Base-by-base conservation (phyloP, 2,113 vertebrate genomes). In the Loxodonta africana region DNA sequence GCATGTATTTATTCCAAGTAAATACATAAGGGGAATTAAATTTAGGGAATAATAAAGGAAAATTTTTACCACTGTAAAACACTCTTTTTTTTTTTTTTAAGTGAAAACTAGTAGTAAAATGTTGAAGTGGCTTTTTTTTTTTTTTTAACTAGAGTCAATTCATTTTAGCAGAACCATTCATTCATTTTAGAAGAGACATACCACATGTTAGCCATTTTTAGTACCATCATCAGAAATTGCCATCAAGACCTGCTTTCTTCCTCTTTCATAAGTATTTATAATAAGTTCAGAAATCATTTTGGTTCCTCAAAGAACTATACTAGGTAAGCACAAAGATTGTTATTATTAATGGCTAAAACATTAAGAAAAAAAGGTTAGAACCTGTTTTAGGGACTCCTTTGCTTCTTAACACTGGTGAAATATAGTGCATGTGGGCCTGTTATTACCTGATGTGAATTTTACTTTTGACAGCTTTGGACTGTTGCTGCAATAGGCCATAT, bases 91-190 rank as follows among this genome's bases (percentile, higher is more conserved):
- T 7, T 90, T 94, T 94, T 95, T 10, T 90, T 89, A 90, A 90
- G 48, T 94, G 81, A 95, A 96, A 95, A 97, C 82, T 93, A 57
- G 30, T 86, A 91, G 86, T 28, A 95, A 96, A 94, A 87, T 91
- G 67, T 71, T 37, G 28, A 92, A 57, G 37, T 77, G 2, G 37
- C 48, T 65, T 80, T 90, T 73, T 84, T 37, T 37, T 89, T 67
- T 83, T 94, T 73, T 84, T 86, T 18, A 28, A 84, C 95, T 74
- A 89, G n/a, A 51, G 37, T 82, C 65, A 77, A 1, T 96, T 67
- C 17, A 90, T 76, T 95, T 90, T 97, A 87, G 41, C 94, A 96
- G 77, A 95, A 28, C 53, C 30, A 80, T 94, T 94, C 60, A 80
- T 94, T 94, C 60, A 83, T 97, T 92, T 94, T 67, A 86, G 69